These are phyloP conservation scores for Chaetophractus vellerosus DNA, from an alignment of 2,797 vertebrate species.

Conservation along the genomic window DNA sequence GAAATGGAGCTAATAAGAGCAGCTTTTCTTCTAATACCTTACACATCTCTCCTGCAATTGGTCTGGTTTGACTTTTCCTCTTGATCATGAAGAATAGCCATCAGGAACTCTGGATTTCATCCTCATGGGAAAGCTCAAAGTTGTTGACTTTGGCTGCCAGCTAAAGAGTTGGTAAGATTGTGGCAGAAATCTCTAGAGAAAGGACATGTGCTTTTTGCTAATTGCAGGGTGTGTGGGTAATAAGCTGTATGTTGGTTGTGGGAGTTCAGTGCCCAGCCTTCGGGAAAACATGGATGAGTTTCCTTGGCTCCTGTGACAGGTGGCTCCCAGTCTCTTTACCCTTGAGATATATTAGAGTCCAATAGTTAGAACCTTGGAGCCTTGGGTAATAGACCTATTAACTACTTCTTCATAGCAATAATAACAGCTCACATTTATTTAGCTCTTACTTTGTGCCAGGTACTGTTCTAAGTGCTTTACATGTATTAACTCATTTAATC, in stretches of 20 bases:
- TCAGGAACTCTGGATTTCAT: slow-evolving; percentile 41
- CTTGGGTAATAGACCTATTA: slow-evolving; percentile 55
- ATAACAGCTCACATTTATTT: slow-evolving; percentile 52
- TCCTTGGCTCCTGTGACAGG: slow-evolving; percentile 63
- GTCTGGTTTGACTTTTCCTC: slow-evolving; percentile 43
- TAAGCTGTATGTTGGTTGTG: slow-evolving; percentile 67
- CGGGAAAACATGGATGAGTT: slow-evolving; percentile 64
- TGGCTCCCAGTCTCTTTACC: slow-evolving; percentile 39
- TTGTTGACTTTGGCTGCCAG: slow-evolving; percentile 77
- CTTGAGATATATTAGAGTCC: slow-evolving; percentile 59
- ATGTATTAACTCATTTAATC: slow-evolving; percentile 41
- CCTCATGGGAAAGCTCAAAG: slow-evolving; percentile 54
- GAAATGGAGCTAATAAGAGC: neutral
- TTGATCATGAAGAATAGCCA: slow-evolving; percentile 26
- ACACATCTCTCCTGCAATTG: neutral
- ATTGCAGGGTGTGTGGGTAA: slow-evolving; percentile 73
- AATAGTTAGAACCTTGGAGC: slow-evolving; percentile 54
- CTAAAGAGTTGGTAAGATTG: slow-evolving; percentile 65
- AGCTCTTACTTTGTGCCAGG: slow-evolving; percentile 36
- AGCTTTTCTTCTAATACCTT: slow-evolving; percentile 37
- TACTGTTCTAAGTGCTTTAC: neutral
- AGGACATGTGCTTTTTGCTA: slow-evolving; percentile 71
- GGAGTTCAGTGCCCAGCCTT: slow-evolving; percentile 63
- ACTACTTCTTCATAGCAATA: slow-evolving; percentile 47
- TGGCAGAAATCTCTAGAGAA: slow-evolving; percentile 71